phyloP scores from a whole-genome alignment of 2,113 vertebrate genomes.

The Origma solitaria region DNA sequence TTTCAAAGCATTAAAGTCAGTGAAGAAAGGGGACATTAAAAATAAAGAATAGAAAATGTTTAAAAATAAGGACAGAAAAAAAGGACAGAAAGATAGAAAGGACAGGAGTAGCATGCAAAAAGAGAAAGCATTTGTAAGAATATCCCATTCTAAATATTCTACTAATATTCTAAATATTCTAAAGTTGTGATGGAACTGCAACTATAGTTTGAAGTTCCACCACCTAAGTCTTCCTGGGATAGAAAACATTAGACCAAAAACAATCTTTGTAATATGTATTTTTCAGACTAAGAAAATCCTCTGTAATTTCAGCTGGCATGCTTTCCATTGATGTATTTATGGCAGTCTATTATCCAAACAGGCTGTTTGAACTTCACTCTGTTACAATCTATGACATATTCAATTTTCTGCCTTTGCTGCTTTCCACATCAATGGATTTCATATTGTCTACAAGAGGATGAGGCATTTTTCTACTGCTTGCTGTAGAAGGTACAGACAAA shows the following conservation, averaged over 20 bases:
- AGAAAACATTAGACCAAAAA: not conserved
- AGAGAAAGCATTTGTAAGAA: not conserved
- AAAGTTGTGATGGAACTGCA: not conserved
- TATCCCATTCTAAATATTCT: not conserved
- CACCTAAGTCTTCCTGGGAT: not conserved
- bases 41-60: not conserved
- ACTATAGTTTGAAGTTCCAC: not conserved
- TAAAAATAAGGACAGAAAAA: not conserved
- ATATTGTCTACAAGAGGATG: constrained; percentile 16
- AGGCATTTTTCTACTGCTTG: not conserved
- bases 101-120: not conserved
- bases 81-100: not conserved
- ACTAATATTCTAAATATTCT: not conserved
- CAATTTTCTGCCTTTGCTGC: constrained; percentile 44
- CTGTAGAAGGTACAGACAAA: constrained; percentile 24
- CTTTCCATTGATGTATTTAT: constrained; percentile 37
- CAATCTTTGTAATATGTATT: not conserved
- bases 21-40: not conserved
- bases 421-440: constrained; percentile 52
- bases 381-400: constrained; percentile 44
- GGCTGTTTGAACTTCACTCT: constrained; percentile 37
- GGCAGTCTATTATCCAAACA: constrained; percentile 42
- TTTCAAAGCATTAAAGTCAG: not conserved
- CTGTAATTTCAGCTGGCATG: constrained; percentile 6
- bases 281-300: constrained; percentile 3